Conservation (phyloP, 2,797 vertebrate genomes). For the Smutsia gigantea region DNA sequence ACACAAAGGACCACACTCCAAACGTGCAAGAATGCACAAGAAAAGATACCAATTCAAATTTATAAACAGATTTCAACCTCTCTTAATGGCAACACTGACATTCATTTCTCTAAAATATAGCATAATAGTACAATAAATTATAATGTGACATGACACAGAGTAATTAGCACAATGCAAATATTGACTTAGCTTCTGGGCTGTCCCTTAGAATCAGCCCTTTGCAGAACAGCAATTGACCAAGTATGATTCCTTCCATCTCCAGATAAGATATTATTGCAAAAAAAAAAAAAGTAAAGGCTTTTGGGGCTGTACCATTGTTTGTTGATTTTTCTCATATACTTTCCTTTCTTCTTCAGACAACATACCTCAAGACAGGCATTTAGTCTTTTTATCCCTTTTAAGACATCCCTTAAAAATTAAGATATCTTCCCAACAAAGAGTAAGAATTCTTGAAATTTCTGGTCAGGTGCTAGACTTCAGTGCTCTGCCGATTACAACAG, state of each 20-base stretch:
- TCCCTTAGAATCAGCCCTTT: not conserved
- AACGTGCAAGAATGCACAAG: not conserved
- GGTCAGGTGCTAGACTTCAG: not conserved
- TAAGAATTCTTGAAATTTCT: constrained; percentile 1
- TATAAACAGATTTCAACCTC: not conserved
- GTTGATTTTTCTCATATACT: constrained; percentile 14
- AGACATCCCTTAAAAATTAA: constrained; percentile 9
- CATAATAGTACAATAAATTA: not conserved
- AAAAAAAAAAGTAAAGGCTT: constrained; percentile 26
- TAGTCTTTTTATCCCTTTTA: too few relatives aligned
- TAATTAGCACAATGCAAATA: not conserved
- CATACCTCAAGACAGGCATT: not conserved
- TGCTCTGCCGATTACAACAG: not conserved
- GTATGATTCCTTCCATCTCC: not conserved
- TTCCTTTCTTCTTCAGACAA: not conserved
- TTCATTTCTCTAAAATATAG: constrained; percentile 27
- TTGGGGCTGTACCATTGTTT: not conserved
- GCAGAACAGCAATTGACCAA: not conserved
- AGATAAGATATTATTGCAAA: not conserved
- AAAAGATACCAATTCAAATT: not conserved
- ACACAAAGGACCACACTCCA: not conserved
- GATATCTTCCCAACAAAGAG: not conserved
- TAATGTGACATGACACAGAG: not conserved
- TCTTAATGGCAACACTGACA: not conserved
- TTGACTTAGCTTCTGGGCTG: not conserved